Percentiles rank a stretch among this genome's conserved stretches.
Conservation (phyloP, 2,113 vertebrate species). For the Percopsis transmontana region DNA sequence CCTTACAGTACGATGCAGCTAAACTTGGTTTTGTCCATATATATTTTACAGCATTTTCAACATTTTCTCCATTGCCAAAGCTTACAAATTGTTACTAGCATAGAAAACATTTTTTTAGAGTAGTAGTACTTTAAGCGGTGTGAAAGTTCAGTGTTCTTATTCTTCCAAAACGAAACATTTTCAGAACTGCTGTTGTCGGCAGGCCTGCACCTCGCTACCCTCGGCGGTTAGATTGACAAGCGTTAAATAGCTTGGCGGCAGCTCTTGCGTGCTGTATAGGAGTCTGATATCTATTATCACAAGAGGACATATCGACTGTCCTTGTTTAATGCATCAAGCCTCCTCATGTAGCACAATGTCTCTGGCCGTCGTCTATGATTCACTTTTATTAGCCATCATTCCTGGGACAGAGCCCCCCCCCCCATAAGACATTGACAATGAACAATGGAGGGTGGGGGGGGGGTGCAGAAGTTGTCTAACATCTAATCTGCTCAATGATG, state of each 20-base stretch:
- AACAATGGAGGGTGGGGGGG: conserved; percentile 55
- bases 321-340: conserved; percentile 79
- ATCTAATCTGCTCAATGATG: conserved; percentile 75
- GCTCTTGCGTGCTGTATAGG: conserved; percentile 66
- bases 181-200: conserved; percentile 15
- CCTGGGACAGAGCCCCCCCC: conserved; percentile 69
- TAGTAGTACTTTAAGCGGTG: conserved; percentile 18
- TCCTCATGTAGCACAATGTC: conserved; percentile 76
- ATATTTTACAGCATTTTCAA: not conserved
- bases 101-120: conserved; percentile 4
- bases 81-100: not conserved
- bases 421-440: conserved; percentile 41
- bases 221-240: conserved; percentile 71
- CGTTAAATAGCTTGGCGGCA: conserved; percentile 75
- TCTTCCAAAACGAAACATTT: conserved; percentile 43
- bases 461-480: conserved; percentile 74
- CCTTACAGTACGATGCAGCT: too few species aligned
- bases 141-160: conserved; percentile 29
- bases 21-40: not conserved
- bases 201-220: conserved; percentile 24
- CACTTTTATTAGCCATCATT: conserved; percentile 84
- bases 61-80: not conserved
- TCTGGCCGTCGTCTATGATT: conserved; percentile 82
- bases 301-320: conserved; percentile 79
- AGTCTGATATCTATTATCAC: conserved; percentile 77